phyloP scores from a whole-genome alignment of 2,888 invertebrate genomes.

The Eupeodes luniger region DNA sequence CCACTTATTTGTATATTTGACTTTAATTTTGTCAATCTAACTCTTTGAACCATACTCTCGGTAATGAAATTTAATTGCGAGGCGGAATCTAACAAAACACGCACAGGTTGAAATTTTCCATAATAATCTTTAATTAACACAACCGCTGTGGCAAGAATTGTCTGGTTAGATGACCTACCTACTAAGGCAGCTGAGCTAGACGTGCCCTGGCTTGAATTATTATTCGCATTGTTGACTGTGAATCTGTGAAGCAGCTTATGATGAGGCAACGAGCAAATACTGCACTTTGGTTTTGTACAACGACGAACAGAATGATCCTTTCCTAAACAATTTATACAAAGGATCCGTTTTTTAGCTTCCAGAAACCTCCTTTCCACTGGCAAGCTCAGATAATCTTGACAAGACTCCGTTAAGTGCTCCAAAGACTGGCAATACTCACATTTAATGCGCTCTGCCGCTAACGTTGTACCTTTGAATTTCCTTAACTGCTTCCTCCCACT shows the following conservation, averaged over 20 bases:
- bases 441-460: too few species aligned
- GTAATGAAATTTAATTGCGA: constrained; percentile 43
- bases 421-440: too few species aligned
- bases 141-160: constrained; percentile 27
- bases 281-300: constrained; percentile 9
- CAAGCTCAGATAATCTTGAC: constrained; percentile 9
- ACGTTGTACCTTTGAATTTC: too few species aligned
- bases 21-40: background rate
- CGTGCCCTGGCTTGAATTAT: background rate
- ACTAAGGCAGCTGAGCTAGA: background rate
- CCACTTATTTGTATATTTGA: background rate
- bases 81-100: constrained; percentile 40
- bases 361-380: constrained; percentile 11
- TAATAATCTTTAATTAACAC: background rate
- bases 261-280: constrained; percentile 9
- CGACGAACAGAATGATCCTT: constrained; percentile 25
- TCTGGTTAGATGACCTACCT: background rate
- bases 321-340: constrained; percentile 24
- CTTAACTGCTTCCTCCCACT: too few species aligned
- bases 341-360: constrained; percentile 14
- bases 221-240: background rate
- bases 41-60: background rate
- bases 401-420: background rate
- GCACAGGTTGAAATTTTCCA: constrained; percentile 15
- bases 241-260: constrained; percentile 23